These are phyloP conservation scores for Pheucticus melanocephalus DNA, from an alignment of 2,113 vertebrate species.

Conservation along the genomic window DNA sequence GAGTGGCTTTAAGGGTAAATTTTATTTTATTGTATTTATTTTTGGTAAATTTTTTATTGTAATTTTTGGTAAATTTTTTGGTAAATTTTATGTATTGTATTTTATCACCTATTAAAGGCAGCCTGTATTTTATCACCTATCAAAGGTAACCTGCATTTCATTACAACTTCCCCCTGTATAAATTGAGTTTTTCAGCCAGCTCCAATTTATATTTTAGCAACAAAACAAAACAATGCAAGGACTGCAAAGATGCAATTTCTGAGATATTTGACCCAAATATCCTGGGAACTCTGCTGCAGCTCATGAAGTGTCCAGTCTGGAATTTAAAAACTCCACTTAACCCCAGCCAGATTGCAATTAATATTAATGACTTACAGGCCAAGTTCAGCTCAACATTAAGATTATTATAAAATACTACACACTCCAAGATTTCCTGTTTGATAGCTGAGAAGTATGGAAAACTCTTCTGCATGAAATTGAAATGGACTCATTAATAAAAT, in stretches of 20 bases:
- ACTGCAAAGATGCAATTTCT: neutral
- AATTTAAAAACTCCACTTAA: neutral
- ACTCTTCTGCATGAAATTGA: constrained; percentile 11
- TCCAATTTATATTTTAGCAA: neutral
- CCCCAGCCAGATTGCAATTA: neutral
- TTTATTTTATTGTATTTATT: neutral
- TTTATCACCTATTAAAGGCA: neutral
- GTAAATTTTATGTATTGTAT: neutral
- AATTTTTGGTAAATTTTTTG: neutral
- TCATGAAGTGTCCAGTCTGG: neutral
- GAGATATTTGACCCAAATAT: neutral
- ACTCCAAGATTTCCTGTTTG: neutral
- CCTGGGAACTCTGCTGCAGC: neutral
- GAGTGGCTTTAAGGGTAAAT: neutral
- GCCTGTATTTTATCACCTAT: neutral
- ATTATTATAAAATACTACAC: neutral
- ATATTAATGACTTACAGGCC: neutral
- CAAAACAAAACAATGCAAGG: neutral
- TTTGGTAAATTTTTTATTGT: neutral
- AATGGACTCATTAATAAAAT: constrained; percentile 45
- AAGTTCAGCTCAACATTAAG: neutral
- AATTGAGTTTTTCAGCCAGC: neutral
- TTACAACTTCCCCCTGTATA: neutral
- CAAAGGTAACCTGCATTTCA: neutral
- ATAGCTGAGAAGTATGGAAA: neutral